phyloP scores from a whole-genome alignment of 2,797 vertebrate species.

The Tenualosa thibaudeaui region DNA sequence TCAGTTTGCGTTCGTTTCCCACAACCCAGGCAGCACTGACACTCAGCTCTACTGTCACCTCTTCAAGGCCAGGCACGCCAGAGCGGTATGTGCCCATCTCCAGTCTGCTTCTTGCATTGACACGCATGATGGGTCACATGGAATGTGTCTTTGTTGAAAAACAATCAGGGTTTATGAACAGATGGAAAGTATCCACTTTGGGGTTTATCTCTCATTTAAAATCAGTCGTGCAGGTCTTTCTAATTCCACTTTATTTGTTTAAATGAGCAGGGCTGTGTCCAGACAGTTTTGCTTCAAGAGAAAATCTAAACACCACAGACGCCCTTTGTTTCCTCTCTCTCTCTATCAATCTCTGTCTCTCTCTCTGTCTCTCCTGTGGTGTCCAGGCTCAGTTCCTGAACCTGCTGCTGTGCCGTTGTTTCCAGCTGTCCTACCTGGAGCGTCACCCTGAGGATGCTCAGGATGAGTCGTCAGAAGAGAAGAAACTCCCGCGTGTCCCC shows the following conservation, averaged over 20 bases:
- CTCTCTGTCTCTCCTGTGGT: not conserved
- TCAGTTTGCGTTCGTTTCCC: constrained; percentile 92
- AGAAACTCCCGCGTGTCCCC: constrained; percentile 59
- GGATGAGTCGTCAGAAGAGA: constrained; percentile 36
- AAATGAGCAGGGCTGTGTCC: not conserved
- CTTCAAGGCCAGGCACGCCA: constrained; percentile 82
- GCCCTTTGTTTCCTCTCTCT: not conserved
- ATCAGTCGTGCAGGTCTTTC: not conserved
- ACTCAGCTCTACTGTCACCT: constrained; percentile 90
- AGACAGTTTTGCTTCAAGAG: not conserved
- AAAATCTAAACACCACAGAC: not conserved
- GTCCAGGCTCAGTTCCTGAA: constrained; percentile 78
- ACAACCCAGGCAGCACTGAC: constrained; percentile 80
- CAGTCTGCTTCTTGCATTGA: not conserved
- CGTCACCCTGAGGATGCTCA: constrained; percentile 84
- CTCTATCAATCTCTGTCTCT: not conserved
- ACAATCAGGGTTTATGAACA: not conserved
- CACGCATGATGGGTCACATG: not conserved
- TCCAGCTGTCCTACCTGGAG: constrained; percentile 87
- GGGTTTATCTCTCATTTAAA: not conserved
- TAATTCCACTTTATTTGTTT: not conserved
- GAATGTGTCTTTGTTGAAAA: not conserved
- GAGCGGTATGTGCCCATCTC: constrained; percentile 71
- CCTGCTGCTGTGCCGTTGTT: constrained; percentile 90
- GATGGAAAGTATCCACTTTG: not conserved